phyloP scores from a whole-genome alignment of 1,140 invertebrate species.

The Ectropis grisescens region DNA sequence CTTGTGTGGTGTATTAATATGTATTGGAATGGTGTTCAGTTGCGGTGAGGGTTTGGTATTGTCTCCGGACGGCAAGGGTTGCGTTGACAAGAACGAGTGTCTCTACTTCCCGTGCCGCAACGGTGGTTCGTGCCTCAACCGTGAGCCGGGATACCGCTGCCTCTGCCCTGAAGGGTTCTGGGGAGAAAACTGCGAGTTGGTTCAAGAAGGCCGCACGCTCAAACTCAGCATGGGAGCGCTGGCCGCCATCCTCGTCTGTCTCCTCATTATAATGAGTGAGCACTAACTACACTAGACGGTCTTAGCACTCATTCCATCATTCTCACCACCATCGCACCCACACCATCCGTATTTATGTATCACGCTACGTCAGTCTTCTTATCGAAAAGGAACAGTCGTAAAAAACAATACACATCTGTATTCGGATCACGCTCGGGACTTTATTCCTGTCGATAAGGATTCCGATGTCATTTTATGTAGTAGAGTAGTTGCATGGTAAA shows the following conservation, averaged over 20 bases:
- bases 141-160: constrained; percentile 87
- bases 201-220: constrained; percentile 92
- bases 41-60: constrained; percentile 92
- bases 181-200: constrained; percentile 93
- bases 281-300: constrained; percentile 33
- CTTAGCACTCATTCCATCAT: constrained; percentile 20
- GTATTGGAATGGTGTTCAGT: constrained; percentile 71
- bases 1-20: constrained; percentile 3
- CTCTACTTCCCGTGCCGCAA: constrained; percentile 92
- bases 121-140: constrained; percentile 90
- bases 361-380: constrained; percentile 9
- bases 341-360: constrained; percentile 32
- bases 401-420: too few relatives aligned
- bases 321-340: constrained; percentile 39
- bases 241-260: constrained; percentile 93
- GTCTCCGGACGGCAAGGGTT: constrained; percentile 89
- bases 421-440: too few relatives aligned
- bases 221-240: constrained; percentile 94
- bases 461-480: too few relatives aligned
- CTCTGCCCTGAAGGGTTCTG: constrained; percentile 92
- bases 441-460: too few relatives aligned
- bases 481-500: constrained; percentile 42
- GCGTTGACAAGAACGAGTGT: constrained; percentile 95
- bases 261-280: constrained; percentile 95
- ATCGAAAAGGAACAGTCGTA: too few relatives aligned